Evolutionary conservation across 30 jellyfish, hydroid and myxozoan genomes (phyloP), one percentile per base, ranked within the genome.

Genomic region (Nemopilema nomurai): DNA sequence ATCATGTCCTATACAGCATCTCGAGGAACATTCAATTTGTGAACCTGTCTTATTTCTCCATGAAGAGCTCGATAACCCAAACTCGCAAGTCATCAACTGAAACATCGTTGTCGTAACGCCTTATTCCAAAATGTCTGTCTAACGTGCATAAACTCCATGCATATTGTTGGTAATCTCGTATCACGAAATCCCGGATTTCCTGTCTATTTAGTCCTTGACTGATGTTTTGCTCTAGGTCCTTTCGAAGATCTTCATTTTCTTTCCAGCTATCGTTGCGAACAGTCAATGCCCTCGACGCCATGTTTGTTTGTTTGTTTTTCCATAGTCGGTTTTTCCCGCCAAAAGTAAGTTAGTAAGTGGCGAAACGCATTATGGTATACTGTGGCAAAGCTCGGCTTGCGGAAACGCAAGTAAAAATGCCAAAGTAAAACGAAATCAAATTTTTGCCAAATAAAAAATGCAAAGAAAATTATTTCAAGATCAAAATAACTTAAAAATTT

Each of bases 51-150:
- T 28, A 67, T 65, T 76, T 86, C 77, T 41, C 71, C 67, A 22
- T 66, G 79, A 79, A 86, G 71, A 29, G 92, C 92, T 13, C 92
- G 81, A 33, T 84, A 71, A 71, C 92, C 92, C 65, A 71, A 64
- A 77, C 85, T 28, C 71, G 87, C 62, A 69, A 16, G 65, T 83
- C 79, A 69, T 83, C 86, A 0, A 83, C 86, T 8, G 86, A 28
- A 49, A 83, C 92, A 18, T 71, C 50, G 57, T 51, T 83, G 80
- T 70, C 33, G 26, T 30, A 57, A 6, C 71, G 51, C 0, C 69
- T 51, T 22, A 70, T 83, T 25, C 83, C 89, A 80, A 53, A 69
- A 17, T 0, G 57, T 22, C 73, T 63, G n/a, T n/a, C n/a, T n/a
- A n/a, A n/a, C n/a, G n/a, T n/a, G n/a, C n/a, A n/a, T n/a, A n/a